Evolutionary conservation across 2,888 invertebrate species (phyloP), one percentile per base, ranked within the genome.

Genomic region (Ormyrus rosae): DNA sequence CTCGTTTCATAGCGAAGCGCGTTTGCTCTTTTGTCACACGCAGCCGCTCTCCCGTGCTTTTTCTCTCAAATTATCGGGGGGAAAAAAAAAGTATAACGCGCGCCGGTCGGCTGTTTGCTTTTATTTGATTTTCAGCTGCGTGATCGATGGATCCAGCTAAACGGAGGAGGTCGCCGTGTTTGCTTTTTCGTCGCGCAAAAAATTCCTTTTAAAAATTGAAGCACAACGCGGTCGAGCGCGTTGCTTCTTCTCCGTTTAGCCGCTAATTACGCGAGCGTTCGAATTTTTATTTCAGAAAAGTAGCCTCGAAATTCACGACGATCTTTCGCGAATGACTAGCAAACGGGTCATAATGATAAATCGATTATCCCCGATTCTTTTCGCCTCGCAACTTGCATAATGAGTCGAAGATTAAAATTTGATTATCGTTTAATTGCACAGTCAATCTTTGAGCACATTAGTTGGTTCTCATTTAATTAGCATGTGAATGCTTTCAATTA

Each of bases 391-490:
- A 11, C 7, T 34, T 61, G 34, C 11, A 45, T 72, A 63, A 72
- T 46, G 55, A n/a, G 9, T 34, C 10, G 7, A 19, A 46, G 5
- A 78, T 65, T 65, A 65, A 64, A 11, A 45, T 58, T 48, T 64
- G n/a, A 71, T 65, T 51, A 58, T 65, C 48, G 51, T 5, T 34
- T 72, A 69, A 72, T 79, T 63, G 56, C 11, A n/a, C 55, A 19
- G 19, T 56, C 34, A 51, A 74, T 65, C 65, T 8, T 46, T 60
- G 6, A 50, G 19, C 34, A 45, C 64, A 71, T 65, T 68, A 51
- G 60, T 65, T n/a, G 70, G 50, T 34, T 64, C 60, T 53, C 6
- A 56, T 71, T 55, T n/a, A 76, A 80, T 72, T 63, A 67, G 53
- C 65, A 60, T 60, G 34, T 48, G 11, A 61, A 55, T 61, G 34